A percentile compares a stretch with the other conserved stretches of the same genome.
phyloP scores from a whole-genome alignment of 2,113 vertebrate genomes.

The Malurus melanocephalus region DNA sequence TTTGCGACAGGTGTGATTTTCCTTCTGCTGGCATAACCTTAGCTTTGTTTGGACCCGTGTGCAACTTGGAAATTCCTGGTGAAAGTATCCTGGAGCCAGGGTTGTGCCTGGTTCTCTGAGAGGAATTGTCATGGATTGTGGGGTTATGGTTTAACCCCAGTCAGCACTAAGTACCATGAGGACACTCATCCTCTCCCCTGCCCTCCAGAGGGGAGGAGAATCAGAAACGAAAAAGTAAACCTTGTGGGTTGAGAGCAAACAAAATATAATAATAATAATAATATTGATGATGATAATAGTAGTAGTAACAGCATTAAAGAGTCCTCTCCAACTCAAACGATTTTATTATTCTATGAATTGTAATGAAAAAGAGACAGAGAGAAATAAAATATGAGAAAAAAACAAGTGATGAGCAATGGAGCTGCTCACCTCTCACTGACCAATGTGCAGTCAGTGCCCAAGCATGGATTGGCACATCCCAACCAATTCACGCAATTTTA shows the following conservation, averaged over 20 bases:
- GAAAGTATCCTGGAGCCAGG: neutral
- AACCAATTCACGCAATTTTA: neutral
- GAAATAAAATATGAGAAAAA: neutral
- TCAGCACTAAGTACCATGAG: neutral
- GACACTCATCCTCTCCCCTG: rapidly evolving
- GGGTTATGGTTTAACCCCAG: neutral
- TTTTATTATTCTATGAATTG: neutral
- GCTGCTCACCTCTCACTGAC: neutral
- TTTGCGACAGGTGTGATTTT: neutral
- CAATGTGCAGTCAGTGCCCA: neutral
- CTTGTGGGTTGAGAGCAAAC: neutral
- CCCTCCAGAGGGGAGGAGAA: rapidly evolving
- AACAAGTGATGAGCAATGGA: neutral
- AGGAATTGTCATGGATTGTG: rapidly evolving
- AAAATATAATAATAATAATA: neutral
- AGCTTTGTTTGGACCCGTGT: neutral
- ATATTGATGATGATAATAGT: neutral
- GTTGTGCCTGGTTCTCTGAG: neutral
- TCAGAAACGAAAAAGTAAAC: neutral
- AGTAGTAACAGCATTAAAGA: neutral
- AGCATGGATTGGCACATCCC: neutral
- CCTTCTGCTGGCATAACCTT: neutral
- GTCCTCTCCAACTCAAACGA: neutral
- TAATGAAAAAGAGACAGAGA: neutral
- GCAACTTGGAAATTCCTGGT: neutral